These are phyloP conservation scores for Aspidoscelis tigris DNA, from an alignment of 2,113 vertebrate species.

Conservation along the genomic window DNA sequence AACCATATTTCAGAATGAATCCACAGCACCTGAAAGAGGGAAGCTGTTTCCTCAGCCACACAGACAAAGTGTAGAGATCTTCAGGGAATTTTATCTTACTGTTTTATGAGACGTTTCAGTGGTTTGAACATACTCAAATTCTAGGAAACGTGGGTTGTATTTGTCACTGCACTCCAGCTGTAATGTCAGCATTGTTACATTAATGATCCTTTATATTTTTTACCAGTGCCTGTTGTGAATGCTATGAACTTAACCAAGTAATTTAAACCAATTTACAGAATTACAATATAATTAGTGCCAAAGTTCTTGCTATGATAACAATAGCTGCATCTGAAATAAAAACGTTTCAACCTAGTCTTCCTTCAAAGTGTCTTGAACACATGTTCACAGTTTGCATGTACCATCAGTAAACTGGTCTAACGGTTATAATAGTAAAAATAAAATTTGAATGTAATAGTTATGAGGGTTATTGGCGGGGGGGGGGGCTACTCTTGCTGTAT, in stretches of 20 bases:
- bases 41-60: too few species aligned
- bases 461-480: not conserved
- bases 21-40: too few species aligned
- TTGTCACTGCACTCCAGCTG: not conserved
- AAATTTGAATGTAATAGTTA: not conserved
- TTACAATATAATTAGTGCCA: not conserved
- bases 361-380: not conserved
- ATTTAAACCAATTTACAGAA: slow-evolving; percentile 2
- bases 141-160: slow-evolving; percentile 5
- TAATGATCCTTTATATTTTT: slow-evolving; percentile 1
- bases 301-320: not conserved
- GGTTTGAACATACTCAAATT: slow-evolving; percentile 11
- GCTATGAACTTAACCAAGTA: slow-evolving; percentile 13
- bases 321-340: not conserved
- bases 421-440: not conserved
- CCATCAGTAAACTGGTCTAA: not conserved
- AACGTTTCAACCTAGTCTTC: not conserved
- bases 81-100: not conserved
- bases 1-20: too few species aligned
- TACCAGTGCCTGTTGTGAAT: slow-evolving; percentile 20
- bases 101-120: slow-evolving; percentile 12
- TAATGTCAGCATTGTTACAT: not conserved
- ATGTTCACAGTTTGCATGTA: not conserved
- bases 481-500: not conserved
- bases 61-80: not conserved